Evolutionary conservation across 1,140 invertebrate genomes (phyloP), one percentile per base, ranked within the genome.

Genomic region (Brachionus sp.): DNA sequence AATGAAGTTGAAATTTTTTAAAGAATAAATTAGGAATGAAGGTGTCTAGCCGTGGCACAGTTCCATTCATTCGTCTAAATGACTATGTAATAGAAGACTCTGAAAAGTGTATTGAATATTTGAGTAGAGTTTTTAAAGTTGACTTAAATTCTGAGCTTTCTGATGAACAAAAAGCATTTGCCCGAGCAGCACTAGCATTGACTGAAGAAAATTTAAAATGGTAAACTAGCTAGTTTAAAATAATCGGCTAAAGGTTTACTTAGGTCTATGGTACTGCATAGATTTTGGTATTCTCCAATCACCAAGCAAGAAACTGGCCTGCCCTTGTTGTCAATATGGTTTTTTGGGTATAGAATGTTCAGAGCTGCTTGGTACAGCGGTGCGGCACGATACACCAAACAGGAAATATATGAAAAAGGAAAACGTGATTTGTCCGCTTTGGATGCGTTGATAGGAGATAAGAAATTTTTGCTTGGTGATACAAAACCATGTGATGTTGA

Each of bases 71-170:
- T 66, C 19, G 37, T 37, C 50, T 80, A 5, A 80, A 80, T 62
- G 77, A 80, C 10, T 80, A 62, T 35, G 19, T 39, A 10, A 33
- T 80, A 9, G 77, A 80, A 25, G 77, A 80, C 29, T 80, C 77
- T 1, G 19, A 80, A 80, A 80, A 80, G 19, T 80, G 77, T 33
- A 80, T 80, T 25, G 77, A 80, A 80, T 80, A 80, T 80, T 80
- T 80, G 35, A 80, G 77, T 3, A 80, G 62, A 66, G 77, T 80
- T 16, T 80, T 44, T 62, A 29, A 80, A 62, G 37, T 62, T 62
- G 50, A 80, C 57, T n/a, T 80, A 62, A 80, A 80, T 80, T 57
- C 50, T n/a, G 50, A 42, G 33, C 39, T 80, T 5, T 62, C 46
- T 23, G 46, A 57, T 29, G 77, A 64, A 2, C 77, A 80, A 62